phyloP scores from a whole-genome alignment of 2,797 vertebrate species.

The Manis pentadactyla region DNA sequence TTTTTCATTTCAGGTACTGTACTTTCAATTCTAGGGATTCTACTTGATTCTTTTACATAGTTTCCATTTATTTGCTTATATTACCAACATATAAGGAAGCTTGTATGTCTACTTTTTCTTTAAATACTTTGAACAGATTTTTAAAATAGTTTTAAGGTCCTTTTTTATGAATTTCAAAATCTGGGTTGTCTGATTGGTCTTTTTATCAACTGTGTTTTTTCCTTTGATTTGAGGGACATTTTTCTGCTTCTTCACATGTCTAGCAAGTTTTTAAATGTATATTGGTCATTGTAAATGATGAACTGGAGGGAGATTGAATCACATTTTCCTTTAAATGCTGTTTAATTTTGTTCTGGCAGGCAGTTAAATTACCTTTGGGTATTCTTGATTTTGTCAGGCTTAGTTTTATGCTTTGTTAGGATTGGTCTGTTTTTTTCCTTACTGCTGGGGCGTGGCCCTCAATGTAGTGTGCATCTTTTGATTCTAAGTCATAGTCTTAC shows the following conservation, averaged over 20 bases:
- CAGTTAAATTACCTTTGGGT: not conserved
- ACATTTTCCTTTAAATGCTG: not conserved
- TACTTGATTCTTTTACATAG: not conserved
- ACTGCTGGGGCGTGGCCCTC: not conserved
- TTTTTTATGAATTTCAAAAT: not conserved
- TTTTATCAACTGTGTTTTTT: not conserved
- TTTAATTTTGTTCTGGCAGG: not conserved
- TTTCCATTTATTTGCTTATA: not conserved
- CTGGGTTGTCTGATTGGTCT: not conserved
- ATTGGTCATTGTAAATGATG: not conserved
- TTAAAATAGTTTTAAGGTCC: not conserved
- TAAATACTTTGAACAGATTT: not conserved
- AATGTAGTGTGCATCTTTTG: not conserved
- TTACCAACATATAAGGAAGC: not conserved
- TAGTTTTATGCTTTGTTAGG: not conserved
- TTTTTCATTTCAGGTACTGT: not conserved
- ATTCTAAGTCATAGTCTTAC: not conserved
- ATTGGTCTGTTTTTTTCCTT: not conserved
- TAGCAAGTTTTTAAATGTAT: not conserved
- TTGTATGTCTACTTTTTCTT: not conserved
- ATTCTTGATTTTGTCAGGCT: not conserved
- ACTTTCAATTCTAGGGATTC: not conserved
- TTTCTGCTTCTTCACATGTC: not conserved
- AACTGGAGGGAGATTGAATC: not conserved
- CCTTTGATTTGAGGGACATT: not conserved